phyloP scores from a whole-genome alignment of 2,888 invertebrate genomes.

The Antitype chi region DNA sequence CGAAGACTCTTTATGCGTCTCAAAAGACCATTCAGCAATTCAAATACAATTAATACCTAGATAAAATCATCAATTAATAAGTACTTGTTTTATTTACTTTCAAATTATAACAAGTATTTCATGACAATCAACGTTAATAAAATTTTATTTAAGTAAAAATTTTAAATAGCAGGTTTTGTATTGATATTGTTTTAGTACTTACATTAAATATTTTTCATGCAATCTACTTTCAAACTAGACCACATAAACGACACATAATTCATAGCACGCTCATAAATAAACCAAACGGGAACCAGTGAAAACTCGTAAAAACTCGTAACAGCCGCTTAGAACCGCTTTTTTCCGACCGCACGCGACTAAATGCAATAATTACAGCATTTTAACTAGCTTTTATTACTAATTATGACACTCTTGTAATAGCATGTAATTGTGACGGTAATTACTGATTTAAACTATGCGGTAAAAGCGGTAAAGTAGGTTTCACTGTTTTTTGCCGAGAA shows the following conservation, averaged over 20 bases:
- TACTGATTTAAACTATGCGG: conserved; percentile 47
- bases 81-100: background rate
- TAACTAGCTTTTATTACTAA: conserved; percentile 67
- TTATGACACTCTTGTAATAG: conserved; percentile 67
- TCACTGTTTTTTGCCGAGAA: conserved; percentile 46
- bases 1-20: too few relatives aligned
- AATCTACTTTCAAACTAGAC: conserved; percentile 22
- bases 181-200: background rate
- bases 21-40: too few relatives aligned
- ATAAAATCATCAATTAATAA: too few relatives aligned
- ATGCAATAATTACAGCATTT: conserved; percentile 57
- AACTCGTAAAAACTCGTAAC: conserved; percentile 49
- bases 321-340: conserved; percentile 41
- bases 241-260: conserved; percentile 42
- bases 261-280: conserved; percentile 51
- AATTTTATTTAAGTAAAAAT: background rate
- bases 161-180: background rate
- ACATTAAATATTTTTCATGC: conserved; percentile 2
- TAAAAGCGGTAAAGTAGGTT: conserved; percentile 54
- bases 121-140: too few relatives aligned
- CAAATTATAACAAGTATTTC: background rate
- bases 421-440: conserved; percentile 64
- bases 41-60: too few relatives aligned
- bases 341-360: conserved; percentile 65
- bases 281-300: conserved; percentile 49